These are phyloP conservation scores for Desmodus rotundus DNA, from an alignment of 2,113 vertebrate genomes.

Conservation along the genomic window DNA sequence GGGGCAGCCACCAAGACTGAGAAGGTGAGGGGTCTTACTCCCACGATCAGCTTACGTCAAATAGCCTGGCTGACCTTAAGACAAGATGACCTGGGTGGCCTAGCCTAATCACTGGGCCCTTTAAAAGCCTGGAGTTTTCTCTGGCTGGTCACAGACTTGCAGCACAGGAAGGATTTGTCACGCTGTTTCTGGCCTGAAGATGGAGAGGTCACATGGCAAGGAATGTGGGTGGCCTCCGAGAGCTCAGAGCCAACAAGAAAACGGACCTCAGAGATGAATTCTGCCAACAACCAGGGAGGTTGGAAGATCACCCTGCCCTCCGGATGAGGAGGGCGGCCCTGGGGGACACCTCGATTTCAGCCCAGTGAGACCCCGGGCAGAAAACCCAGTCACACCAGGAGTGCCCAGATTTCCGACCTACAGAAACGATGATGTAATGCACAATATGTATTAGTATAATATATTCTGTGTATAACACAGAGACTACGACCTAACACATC, in stretches of 20 bases:
- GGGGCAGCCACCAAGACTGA: too few relatives aligned
- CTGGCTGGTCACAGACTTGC: not conserved
- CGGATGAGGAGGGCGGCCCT: not conserved
- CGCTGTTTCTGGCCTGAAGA: not conserved
- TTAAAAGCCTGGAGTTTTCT: not conserved
- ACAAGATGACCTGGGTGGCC: not conserved
- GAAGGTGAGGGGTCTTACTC: not conserved
- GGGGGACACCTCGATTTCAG: not conserved
- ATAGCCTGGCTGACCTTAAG: not conserved
- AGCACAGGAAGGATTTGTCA: not conserved
- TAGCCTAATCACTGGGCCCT: not conserved
- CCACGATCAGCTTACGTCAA: not conserved
- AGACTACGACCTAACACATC: not conserved
- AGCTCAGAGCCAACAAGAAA: not conserved
- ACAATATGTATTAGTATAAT: not conserved
- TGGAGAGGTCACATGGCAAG: not conserved
- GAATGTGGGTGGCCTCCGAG: not conserved
- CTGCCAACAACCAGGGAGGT: not conserved
- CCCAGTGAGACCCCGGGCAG: not conserved
- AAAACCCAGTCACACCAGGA: not conserved
- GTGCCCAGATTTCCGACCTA: not conserved
- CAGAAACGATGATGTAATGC: not conserved
- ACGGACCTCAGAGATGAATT: not conserved
- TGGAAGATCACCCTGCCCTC: not conserved
- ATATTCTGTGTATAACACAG: not conserved